A percentile compares a stretch with the other conserved stretches of the same genome.
Conservation (phyloP, 1,140 invertebrate species). For the Psilanteris sp. region DNA sequence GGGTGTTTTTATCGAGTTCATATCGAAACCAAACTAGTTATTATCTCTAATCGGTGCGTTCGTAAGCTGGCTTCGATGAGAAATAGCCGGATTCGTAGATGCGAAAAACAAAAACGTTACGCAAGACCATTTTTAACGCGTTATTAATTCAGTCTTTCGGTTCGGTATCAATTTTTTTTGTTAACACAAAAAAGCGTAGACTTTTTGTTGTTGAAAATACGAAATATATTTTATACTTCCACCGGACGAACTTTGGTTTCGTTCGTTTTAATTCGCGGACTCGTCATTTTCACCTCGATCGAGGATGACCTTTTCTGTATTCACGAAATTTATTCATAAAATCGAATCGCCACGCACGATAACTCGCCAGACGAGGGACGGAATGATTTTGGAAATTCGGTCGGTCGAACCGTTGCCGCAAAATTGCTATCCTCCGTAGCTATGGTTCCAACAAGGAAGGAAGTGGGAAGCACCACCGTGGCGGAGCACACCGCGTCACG, state of each 20-base stretch:
- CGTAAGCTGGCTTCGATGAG: conserved; percentile 38
- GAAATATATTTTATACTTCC: too few relatives aligned
- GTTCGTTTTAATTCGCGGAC: too few relatives aligned
- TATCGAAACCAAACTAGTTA: conserved; percentile 46
- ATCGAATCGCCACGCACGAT: too few relatives aligned
- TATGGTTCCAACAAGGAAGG: conserved; percentile 69
- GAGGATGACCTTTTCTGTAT: too few relatives aligned
- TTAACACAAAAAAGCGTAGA: too few relatives aligned
- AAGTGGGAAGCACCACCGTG: conserved; percentile 80
- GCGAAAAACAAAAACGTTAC: conserved; percentile 14
- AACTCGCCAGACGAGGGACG: too few relatives aligned
- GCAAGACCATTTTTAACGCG: background rate
- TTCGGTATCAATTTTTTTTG: background rate
- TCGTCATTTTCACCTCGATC: too few relatives aligned
- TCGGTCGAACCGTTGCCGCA: conserved; percentile 43
- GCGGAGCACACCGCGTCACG: conserved; percentile 69
- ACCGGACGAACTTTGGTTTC: too few relatives aligned
- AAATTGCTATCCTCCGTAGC: conserved; percentile 38
- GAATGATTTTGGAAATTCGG: conserved; percentile 44
- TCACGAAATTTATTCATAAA: too few relatives aligned
- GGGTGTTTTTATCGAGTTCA: conserved; percentile 39
- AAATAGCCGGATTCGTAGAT: conserved; percentile 19
- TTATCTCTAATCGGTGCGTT: conserved; percentile 39
- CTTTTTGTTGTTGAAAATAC: too few relatives aligned
- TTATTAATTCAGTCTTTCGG: conserved; percentile 16